Percentiles rank a stretch among this genome's conserved stretches.
Evolutionary conservation across 2,113 vertebrate genomes (phyloP).

Genomic region (Sphaerodactylus townsendi): DNA sequence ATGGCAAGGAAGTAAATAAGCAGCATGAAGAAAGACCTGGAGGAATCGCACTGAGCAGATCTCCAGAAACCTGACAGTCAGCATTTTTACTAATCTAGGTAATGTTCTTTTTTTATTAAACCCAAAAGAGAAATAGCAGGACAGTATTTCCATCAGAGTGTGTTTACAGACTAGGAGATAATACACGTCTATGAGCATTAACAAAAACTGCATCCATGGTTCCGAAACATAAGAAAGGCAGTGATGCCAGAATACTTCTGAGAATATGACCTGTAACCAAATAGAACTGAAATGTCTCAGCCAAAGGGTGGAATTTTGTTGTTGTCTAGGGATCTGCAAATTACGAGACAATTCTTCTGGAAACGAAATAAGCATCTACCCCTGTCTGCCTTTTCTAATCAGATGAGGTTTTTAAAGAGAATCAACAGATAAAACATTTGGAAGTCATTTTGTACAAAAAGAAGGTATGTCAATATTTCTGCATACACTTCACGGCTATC

Average conservation of each 20-base stretch:
- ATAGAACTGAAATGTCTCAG: constrained; percentile 22
- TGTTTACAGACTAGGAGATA: neutral
- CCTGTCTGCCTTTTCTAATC: neutral
- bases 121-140: neutral
- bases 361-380: constrained; percentile 34
- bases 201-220: neutral
- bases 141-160: constrained; percentile 27
- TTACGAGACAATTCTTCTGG: constrained; percentile 4
- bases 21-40: constrained; percentile 11
- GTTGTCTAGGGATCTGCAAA: neutral
- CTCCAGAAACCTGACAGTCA: constrained; percentile 23
- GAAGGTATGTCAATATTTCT: neutral
- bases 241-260: neutral
- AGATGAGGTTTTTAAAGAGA: neutral
- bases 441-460: neutral
- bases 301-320: neutral
- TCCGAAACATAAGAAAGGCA: constrained; percentile 36
- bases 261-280: constrained; percentile 28
- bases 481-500: neutral
- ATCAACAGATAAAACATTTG: neutral
- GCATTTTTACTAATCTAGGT: neutral
- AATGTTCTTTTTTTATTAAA: constrained; percentile 14
- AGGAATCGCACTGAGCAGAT: constrained; percentile 11
- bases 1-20: constrained; percentile 25
- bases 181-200: constrained; percentile 4